Percentiles rank a stretch among this genome's conserved stretches.
Conservation (phyloP, 2,888 invertebrate species). For the Chrysolina haemoptera region DNA sequence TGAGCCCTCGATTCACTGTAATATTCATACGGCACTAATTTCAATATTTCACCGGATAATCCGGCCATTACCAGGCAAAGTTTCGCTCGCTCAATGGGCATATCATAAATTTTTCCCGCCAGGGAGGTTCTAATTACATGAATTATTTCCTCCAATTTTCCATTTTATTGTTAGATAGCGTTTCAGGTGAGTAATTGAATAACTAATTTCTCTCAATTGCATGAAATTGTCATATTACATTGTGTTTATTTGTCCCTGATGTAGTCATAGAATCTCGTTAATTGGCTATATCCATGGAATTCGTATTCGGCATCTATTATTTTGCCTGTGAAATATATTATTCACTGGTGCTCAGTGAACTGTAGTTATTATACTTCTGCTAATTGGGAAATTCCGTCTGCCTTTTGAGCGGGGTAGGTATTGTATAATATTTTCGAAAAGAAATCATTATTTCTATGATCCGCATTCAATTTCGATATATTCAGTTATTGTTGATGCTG, state of each 20-base stretch:
- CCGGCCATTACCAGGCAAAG: conserved; percentile 13
- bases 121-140: conserved; percentile 15
- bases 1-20: conserved; percentile 13
- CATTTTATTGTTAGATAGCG: conserved; percentile 11
- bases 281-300: background rate
- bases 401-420: too few species aligned
- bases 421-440: too few species aligned
- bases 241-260: conserved; percentile 16
- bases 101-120: conserved; percentile 17
- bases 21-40: conserved; percentile 13
- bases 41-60: conserved; percentile 22
- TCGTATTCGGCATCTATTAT: background rate
- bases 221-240: background rate
- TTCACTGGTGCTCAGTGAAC: too few species aligned
- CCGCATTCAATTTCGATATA: too few species aligned
- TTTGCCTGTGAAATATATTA: background rate
- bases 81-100: conserved; percentile 6
- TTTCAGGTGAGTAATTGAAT: conserved; percentile 17
- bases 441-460: too few species aligned
- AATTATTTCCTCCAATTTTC: conserved; percentile 15
- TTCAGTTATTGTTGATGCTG: too few species aligned
- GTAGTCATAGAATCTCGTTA: conserved; percentile 5
- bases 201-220: conserved; percentile 1
- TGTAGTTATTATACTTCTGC: too few species aligned
- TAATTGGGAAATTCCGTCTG: too few species aligned